Evolutionary conservation across 2,113 vertebrate species (phyloP).

Genomic region (Polypterus bichir): DNA sequence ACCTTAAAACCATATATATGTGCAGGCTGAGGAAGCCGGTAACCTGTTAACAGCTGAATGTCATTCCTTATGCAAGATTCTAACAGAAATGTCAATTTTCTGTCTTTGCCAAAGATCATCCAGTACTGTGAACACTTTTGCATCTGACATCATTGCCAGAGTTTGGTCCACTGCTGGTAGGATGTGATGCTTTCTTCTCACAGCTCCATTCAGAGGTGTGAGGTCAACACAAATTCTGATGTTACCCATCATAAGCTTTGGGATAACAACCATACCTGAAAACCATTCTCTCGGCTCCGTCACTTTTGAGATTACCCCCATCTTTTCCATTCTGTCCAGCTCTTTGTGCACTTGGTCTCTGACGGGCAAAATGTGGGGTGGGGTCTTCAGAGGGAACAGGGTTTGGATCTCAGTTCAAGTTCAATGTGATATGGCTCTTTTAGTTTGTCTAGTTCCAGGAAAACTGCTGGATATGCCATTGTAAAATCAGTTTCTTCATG

Average conservation of each 20-base stretch:
- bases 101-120: neutral
- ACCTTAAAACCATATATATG: too few species aligned
- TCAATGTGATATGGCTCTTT: slow-evolving; percentile 2
- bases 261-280: slow-evolving; percentile 9
- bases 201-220: neutral
- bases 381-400: slow-evolving; percentile 5
- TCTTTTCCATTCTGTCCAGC: slow-evolving; percentile 13
- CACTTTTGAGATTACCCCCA: slow-evolving; percentile 10
- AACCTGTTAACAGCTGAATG: too few species aligned
- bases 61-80: too few species aligned
- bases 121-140: neutral
- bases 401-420: neutral
- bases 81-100: too few species aligned
- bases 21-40: too few species aligned
- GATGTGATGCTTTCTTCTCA: slow-evolving; percentile 2
- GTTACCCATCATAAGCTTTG: slow-evolving; percentile 1
- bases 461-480: neutral
- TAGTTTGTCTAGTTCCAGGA: neutral
- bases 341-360: slow-evolving; percentile 11
- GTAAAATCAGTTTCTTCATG: neutral
- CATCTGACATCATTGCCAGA: neutral
- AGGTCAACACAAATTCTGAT: slow-evolving; percentile 9
- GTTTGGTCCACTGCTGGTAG: neutral
- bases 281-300: slow-evolving; percentile 13
- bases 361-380: neutral